Conservation (phyloP, 1,140 invertebrate genomes). For the Zophobas morio region DNA sequence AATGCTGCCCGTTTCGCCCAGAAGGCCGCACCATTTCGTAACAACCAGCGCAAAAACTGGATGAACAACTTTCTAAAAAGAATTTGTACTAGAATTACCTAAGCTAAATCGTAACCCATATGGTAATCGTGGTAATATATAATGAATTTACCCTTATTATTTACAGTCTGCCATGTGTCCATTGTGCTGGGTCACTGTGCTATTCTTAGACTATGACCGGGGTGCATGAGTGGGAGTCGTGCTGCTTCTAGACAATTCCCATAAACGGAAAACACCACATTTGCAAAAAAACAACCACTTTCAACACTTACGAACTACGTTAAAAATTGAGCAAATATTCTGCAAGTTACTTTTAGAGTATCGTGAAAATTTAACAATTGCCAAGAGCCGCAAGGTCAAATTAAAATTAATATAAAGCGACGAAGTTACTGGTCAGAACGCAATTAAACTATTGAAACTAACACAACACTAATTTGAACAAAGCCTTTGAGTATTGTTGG, state of each 20-base stretch:
- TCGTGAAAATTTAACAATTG: slow-evolving; percentile 3
- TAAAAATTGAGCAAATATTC: slow-evolving; percentile 24
- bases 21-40: slow-evolving; percentile 41
- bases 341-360: slow-evolving; percentile 2
- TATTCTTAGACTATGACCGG: slow-evolving; percentile 60
- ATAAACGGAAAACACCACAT: slow-evolving; percentile 52
- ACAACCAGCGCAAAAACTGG: slow-evolving; percentile 31
- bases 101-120: slow-evolving; percentile 29
- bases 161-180: slow-evolving; percentile 52
- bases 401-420: slow-evolving; percentile 31
- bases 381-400: slow-evolving; percentile 26
- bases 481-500: slow-evolving; percentile 16
- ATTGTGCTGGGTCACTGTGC: slow-evolving; percentile 46
- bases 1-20: slow-evolving; percentile 14
- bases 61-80: slow-evolving; percentile 49
- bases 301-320: slow-evolving; percentile 4
- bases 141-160: slow-evolving; percentile 56
- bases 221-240: slow-evolving; percentile 54
- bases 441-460: slow-evolving; percentile 24
- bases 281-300: slow-evolving; percentile 11
- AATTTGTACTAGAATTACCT: slow-evolving; percentile 43
- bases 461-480: slow-evolving; percentile 9
- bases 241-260: slow-evolving; percentile 50
- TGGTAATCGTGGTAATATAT: not conserved
- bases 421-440: slow-evolving; percentile 11